Percentiles rank a stretch among this genome's conserved stretches.
These are phyloP conservation scores for Acrocyrtus sp. DNA, from an alignment of 2,888 invertebrate genomes.

Conservation along the genomic window DNA sequence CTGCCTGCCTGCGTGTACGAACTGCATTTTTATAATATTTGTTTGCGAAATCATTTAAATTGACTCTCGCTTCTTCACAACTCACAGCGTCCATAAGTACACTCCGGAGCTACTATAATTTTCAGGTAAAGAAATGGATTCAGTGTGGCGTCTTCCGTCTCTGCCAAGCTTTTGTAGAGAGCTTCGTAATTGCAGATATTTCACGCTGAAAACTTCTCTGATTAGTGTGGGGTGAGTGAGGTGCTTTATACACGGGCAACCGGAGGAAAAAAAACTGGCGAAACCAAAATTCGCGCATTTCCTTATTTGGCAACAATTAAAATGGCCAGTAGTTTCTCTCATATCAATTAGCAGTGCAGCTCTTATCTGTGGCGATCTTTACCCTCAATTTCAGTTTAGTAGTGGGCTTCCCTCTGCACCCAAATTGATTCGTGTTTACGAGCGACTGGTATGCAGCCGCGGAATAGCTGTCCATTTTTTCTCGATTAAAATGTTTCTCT, in stretches of 20 bases:
- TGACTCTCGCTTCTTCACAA: background rate
- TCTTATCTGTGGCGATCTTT: conserved; percentile 20
- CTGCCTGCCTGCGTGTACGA: background rate
- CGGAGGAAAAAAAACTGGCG: too few species aligned
- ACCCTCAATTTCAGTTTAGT: conserved; percentile 11
- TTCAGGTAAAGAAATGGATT: background rate
- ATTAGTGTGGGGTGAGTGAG: conserved; percentile 24
- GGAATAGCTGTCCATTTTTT: background rate
- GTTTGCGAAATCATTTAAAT: background rate
- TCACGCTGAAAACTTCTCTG: too few species aligned
- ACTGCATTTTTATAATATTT: background rate
- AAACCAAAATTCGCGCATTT: background rate
- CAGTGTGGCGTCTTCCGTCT: conserved; percentile 13
- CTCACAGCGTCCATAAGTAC: too few species aligned
- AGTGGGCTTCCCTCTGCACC: too few species aligned
- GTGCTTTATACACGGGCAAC: background rate
- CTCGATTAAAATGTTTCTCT: background rate
- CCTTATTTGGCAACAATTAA: background rate
- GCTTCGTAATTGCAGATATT: background rate
- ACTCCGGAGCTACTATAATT: too few species aligned
- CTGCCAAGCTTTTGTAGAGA: background rate
- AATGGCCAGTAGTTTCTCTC: background rate
- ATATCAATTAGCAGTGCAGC: conserved; percentile 45
- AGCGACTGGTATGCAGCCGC: conserved; percentile 1
- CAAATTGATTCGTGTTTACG: background rate